These are phyloP conservation scores for Falco novaeseelandiae DNA, from an alignment of 2,797 vertebrate species.

Conservation along the genomic window DNA sequence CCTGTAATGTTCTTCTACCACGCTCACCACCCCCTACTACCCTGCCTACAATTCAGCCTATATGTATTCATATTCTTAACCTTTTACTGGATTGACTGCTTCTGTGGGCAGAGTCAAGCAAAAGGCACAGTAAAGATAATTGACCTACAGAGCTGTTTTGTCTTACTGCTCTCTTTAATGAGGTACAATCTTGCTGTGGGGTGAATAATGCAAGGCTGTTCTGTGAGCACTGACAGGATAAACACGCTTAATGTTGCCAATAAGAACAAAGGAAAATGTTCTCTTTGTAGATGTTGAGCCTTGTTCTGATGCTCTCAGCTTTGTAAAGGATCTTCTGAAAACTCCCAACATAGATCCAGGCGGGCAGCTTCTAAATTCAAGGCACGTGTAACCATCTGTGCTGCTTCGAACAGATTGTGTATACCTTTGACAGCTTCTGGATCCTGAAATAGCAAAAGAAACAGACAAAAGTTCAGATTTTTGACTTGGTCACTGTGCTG, in stretches of 20 bases:
- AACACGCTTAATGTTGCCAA: not conserved
- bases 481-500: not conserved
- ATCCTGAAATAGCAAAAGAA: not conserved
- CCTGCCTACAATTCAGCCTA: not conserved
- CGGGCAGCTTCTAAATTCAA: not conserved
- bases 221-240: not conserved
- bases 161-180: not conserved
- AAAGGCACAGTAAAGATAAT: fast-evolving
- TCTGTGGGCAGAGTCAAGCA: not conserved
- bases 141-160: not conserved
- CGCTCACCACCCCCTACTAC: too few relatives aligned
- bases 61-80: not conserved
- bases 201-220: not conserved
- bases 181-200: not conserved
- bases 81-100: not conserved
- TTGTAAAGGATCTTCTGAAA: not conserved
- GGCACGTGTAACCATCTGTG: not conserved
- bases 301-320: not conserved
- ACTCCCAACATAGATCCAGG: not conserved
- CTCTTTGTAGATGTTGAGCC: not conserved
- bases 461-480: not conserved
- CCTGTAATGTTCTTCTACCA: not conserved
- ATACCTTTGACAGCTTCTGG: not conserved
- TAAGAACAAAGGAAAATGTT: not conserved
- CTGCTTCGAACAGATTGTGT: not conserved